Percentiles rank a stretch among this genome's conserved stretches.
phyloP scores from a whole-genome alignment of 2,888 invertebrate species.

The Morpho helenor region DNA sequence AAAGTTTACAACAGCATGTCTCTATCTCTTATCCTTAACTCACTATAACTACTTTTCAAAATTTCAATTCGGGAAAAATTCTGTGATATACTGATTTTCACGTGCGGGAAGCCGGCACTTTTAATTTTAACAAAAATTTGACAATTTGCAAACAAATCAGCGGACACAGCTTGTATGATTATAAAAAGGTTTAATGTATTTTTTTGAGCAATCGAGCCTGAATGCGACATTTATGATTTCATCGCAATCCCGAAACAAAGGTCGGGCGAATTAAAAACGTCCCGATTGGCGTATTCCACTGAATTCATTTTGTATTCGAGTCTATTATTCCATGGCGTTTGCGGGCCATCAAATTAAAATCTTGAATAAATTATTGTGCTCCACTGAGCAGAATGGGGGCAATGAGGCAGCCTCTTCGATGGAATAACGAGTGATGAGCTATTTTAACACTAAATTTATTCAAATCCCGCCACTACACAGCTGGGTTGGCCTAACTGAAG shows the following conservation, averaged over 20 bases:
- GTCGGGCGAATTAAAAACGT: conserved; percentile 8
- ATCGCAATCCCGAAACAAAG: conserved; percentile 7
- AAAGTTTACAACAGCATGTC: no score
- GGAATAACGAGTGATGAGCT: conserved; percentile 28
- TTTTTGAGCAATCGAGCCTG: no score
- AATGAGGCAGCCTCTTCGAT: conserved; percentile 28
- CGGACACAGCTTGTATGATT: no score
- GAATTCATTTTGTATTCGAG: conserved; percentile 17
- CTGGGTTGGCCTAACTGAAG: conserved; percentile 8
- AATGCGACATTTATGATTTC: neutral
- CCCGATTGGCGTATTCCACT: conserved; percentile 7
- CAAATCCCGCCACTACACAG: conserved; percentile 20
- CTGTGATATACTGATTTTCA: no score
- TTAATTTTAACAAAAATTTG: no score
- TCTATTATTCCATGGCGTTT: conserved; percentile 25
- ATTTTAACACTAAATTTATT: conserved; percentile 31
- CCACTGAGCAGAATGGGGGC: conserved; percentile 34
- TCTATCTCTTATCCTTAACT: no score
- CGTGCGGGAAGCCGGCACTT: no score
- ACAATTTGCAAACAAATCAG: no score
- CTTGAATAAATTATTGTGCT: conserved; percentile 57
- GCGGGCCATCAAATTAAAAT: conserved; percentile 48
- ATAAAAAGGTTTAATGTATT: no score
- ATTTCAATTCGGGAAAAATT: no score
- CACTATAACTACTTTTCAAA: no score